Conservation (phyloP, 2,888 invertebrate species). For the Synergus laeviventris region DNA sequence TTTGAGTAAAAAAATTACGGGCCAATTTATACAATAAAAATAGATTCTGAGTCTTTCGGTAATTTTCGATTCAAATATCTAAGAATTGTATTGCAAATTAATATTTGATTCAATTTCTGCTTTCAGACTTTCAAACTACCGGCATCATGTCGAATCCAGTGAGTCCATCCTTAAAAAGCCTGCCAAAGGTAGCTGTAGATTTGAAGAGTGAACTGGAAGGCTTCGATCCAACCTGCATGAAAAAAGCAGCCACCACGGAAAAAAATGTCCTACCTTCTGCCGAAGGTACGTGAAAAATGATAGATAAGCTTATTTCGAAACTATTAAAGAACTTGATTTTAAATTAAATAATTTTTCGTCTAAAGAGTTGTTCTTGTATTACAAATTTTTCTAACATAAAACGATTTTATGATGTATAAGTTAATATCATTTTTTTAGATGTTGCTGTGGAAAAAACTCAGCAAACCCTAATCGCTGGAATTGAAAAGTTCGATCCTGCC, state of each 20-base stretch:
- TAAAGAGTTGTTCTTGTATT: background rate
- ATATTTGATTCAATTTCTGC: constrained; percentile 33
- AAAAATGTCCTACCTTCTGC: constrained; percentile 95
- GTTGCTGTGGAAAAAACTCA: constrained; percentile 90
- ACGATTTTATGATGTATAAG: no score
- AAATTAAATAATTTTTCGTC: background rate
- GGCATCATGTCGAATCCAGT: constrained; percentile 79
- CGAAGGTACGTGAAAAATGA: constrained; percentile 82
- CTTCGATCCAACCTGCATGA: constrained; percentile 92
- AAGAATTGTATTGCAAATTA: background rate
- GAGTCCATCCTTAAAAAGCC: constrained; percentile 89
- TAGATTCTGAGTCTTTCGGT: background rate
- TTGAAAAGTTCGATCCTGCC: constrained; percentile 89
- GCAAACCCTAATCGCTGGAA: constrained; percentile 89
- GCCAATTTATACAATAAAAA: background rate
- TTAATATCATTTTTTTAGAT: constrained; percentile 83
- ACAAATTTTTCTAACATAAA: background rate
- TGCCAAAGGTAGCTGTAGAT: constrained; percentile 92
- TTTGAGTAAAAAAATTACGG: background rate
- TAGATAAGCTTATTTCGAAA: background rate
- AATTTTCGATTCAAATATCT: background rate
- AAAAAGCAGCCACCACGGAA: constrained; percentile 92
- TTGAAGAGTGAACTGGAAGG: constrained; percentile 94
- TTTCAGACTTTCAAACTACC: constrained; percentile 57
- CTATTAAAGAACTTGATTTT: background rate